These are phyloP conservation scores for Sternotherus odoratus DNA, from an alignment of 2,797 vertebrate genomes.

Conservation along the genomic window DNA sequence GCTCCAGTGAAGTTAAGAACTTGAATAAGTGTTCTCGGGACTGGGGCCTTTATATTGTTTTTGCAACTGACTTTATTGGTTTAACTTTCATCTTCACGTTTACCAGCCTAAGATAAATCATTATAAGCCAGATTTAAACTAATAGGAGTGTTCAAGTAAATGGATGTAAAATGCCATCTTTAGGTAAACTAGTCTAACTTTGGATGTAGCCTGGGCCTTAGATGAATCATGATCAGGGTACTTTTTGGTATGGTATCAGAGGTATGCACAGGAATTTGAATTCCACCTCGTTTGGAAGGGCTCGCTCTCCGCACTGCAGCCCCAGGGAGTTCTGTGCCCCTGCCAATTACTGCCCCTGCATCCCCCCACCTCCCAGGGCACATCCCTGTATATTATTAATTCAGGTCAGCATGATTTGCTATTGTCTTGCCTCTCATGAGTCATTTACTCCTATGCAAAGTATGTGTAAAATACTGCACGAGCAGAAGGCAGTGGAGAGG, in stretches of 20 bases:
- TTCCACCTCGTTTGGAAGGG: no score
- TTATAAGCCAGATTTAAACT: neutral
- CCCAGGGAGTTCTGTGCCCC: no score
- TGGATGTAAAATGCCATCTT: neutral
- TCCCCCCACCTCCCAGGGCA: no score
- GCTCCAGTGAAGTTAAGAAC: neutral
- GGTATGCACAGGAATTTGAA: no score
- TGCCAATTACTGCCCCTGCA: no score
- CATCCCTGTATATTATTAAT: neutral
- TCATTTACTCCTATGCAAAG: neutral
- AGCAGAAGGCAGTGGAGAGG: neutral
- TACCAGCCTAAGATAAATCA: no score
- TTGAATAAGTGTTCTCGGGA: neutral
- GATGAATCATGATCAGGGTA: neutral
- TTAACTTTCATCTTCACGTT: neutral
- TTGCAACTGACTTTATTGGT: neutral
- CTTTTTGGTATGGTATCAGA: neutral
- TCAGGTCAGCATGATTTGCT: neutral
- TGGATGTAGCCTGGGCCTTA: neutral
- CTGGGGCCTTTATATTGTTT: neutral
- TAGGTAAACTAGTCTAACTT: neutral
- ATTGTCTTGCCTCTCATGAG: neutral
- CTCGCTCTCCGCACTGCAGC: no score
- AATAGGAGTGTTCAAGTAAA: neutral
- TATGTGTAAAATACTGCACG: neutral